A percentile compares a stretch with the other conserved stretches of the same genome.
These are phyloP conservation scores for Amphipoea lucens DNA, from an alignment of 2,888 invertebrate species.

Conservation along the genomic window DNA sequence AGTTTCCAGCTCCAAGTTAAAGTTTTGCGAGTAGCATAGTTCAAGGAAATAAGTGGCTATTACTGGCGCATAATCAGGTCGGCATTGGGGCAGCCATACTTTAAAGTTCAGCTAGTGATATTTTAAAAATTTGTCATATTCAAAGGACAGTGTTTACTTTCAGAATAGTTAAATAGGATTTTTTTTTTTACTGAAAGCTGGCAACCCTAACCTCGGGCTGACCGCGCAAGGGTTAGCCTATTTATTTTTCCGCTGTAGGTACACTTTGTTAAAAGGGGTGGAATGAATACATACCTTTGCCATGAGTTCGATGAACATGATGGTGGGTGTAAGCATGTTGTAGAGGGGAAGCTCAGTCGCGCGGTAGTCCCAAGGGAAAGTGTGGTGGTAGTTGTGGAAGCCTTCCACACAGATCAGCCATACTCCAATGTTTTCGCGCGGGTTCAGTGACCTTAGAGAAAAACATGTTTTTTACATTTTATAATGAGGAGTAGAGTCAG, in stretches of 20 bases:
- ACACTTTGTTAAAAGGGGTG: slow-evolving; percentile 27
- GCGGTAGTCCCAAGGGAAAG: slow-evolving; percentile 94
- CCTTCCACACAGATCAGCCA: slow-evolving; percentile 94
- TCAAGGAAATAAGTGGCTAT: slow-evolving; percentile 54
- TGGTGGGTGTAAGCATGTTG: slow-evolving; percentile 92
- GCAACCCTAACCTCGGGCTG: slow-evolving; percentile 30
- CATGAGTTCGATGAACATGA: slow-evolving; percentile 93
- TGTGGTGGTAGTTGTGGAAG: slow-evolving; percentile 96
- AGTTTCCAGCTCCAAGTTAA: slow-evolving; percentile 41
- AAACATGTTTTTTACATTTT: slow-evolving; percentile 35
- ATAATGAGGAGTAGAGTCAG: background rate
- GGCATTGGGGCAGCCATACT: slow-evolving; percentile 14
- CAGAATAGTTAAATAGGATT: background rate
- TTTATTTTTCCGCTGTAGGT: slow-evolving; percentile 44
- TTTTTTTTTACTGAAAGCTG: slow-evolving; percentile 26
- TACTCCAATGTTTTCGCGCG: slow-evolving; percentile 93
- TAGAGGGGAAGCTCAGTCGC: slow-evolving; percentile 92
- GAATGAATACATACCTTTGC: slow-evolving; percentile 85
- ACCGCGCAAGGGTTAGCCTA: slow-evolving; percentile 52
- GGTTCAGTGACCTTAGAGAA: slow-evolving; percentile 90
- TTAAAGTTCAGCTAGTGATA: slow-evolving; percentile 23
- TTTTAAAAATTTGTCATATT: slow-evolving; percentile 27
- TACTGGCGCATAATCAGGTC: slow-evolving; percentile 47
- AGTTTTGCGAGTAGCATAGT: slow-evolving; percentile 46
- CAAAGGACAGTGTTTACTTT: background rate